Percentiles rank a stretch among this genome's conserved stretches.
These are phyloP conservation scores for Antheraea yamamai DNA, from an alignment of 2,888 invertebrate species.

Conservation along the genomic window DNA sequence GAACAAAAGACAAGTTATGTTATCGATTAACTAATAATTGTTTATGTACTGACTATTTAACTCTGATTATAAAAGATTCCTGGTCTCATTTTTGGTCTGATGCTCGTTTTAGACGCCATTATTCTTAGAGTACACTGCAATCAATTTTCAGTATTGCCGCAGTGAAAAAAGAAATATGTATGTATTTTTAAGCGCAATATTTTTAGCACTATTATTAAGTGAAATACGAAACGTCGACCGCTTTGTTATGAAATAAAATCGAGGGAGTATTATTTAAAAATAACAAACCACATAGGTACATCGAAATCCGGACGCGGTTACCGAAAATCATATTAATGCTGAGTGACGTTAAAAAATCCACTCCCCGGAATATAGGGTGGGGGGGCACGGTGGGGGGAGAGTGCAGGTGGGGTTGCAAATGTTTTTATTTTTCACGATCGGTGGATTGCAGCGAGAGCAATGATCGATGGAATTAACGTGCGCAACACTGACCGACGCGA, in stretches of 20 bases:
- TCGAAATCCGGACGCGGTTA: neutral
- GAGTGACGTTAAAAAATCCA: conserved; percentile 76
- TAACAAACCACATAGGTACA: neutral
- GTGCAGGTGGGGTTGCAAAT: conserved; percentile 68
- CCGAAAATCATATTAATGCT: conserved; percentile 56
- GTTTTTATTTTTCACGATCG: conserved; percentile 81
- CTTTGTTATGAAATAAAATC: conserved; percentile 1
- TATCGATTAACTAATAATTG: no score
- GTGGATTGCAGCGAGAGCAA: conserved; percentile 80
- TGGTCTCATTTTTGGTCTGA: no score
- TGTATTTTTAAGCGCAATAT: no score
- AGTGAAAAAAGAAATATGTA: no score
- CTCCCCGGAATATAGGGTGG: conserved; percentile 59
- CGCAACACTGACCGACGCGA: conserved; percentile 63
- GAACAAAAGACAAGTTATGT: no score
- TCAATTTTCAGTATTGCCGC: no score
- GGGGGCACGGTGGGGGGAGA: conserved; percentile 38
- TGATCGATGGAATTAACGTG: conserved; percentile 81
- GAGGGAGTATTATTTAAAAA: neutral
- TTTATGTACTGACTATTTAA: no score
- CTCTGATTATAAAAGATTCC: no score
- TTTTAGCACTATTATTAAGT: no score
- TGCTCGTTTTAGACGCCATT: no score
- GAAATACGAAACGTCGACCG: neutral
- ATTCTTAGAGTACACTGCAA: no score